These are phyloP conservation scores for Phylloscopus trochilus DNA, from an alignment of 2,113 vertebrate species.

Conservation along the genomic window DNA sequence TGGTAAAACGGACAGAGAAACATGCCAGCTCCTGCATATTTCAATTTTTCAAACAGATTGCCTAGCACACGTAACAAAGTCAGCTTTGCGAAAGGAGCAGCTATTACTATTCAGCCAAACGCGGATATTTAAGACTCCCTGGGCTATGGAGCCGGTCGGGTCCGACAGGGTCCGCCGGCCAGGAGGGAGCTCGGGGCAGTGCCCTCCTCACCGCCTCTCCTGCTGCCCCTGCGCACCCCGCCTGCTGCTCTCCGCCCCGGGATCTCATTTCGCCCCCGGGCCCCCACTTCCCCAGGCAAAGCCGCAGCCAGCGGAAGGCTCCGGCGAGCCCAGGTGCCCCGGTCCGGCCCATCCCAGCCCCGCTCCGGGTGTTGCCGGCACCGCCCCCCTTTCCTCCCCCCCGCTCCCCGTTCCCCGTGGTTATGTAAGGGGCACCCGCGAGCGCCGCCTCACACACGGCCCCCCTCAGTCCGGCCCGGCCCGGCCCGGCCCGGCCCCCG, in stretches of 20 bases:
- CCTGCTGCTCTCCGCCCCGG: neutral
- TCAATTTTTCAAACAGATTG: neutral
- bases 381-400: neutral
- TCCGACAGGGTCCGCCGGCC: neutral
- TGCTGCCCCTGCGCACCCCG: neutral
- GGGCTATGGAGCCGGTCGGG: neutral
- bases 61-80: neutral
- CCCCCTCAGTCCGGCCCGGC: neutral
- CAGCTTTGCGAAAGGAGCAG: neutral
- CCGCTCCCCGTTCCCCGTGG: neutral
- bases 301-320: neutral
- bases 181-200: neutral
- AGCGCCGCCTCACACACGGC: neutral
- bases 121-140: fast-evolving
- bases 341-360: neutral
- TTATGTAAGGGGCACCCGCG: slow-evolving; percentile 10
- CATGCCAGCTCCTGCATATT: neutral
- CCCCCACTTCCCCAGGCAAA: neutral
- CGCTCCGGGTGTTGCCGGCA: neutral
- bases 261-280: neutral
- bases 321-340: neutral
- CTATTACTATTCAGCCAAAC: neutral
- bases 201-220: neutral
- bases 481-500: neutral
- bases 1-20: neutral